Base-by-base conservation (phyloP, 2,888 invertebrate genomes). In the Apamea monoglypha region DNA sequence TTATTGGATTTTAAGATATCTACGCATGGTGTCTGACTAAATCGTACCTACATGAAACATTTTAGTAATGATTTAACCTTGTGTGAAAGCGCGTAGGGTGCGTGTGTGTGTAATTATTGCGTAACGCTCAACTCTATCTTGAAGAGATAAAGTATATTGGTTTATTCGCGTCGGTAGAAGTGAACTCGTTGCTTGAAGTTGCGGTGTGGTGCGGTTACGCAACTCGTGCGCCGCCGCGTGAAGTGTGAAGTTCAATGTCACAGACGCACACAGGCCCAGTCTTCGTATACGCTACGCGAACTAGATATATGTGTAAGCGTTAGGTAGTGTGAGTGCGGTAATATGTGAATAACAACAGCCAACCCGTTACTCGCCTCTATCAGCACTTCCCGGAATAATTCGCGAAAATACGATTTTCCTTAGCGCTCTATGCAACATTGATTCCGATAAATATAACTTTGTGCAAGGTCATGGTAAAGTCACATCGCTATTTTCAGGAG, bases 181-280 rank as follows among this genome's bases (percentile, higher is more conserved):
- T 87, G 88, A 91, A 89, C 88, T 87, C 87, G 83, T 81, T 80
- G 86, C 80, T 85, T 76, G 76, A 80, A 86, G 83, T 80, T 76
- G 85, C 83, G 85, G 80, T 78, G 88, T 88, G 84, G 90, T 83
- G 89, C 90, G 91, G 92, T 96, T 96, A 96, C 96, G 96, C 94
- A 96, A 96, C 94, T 93, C 95, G 92, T 94, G 94, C 94, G 94
- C 95, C 85, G 92, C 93, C 95, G 94, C 96, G 96, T 95, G 95
- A 95, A 95, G 96, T 95, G 94, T 96, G 96, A 96, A 97, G 96
- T 96, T 97, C 96, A 97, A 97, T 96, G 97, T 97, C 96, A 96
- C 95, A 92, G 93, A 93, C 94, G 92, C 94, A 91, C 95, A 93
- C 94, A 92, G 25, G 53, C 82, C 14, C 92, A 82, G 75, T n/a